Conservation (phyloP, 2,113 vertebrate species). For the Corythornis cristatus region DNA sequence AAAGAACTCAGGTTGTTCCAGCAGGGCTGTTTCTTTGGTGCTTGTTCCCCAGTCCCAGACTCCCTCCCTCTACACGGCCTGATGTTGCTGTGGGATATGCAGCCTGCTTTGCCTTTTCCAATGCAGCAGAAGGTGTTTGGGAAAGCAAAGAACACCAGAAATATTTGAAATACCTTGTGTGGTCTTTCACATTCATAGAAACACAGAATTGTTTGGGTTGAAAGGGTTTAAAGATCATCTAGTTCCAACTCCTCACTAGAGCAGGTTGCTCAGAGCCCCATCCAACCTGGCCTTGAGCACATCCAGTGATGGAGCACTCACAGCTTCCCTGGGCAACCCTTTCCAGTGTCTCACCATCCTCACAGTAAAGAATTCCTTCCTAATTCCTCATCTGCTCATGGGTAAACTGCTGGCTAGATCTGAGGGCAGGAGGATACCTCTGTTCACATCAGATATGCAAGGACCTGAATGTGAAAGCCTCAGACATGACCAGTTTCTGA, state of each 20-base stretch:
- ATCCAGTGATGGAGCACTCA: too few relatives aligned
- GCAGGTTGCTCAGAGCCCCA: too few relatives aligned
- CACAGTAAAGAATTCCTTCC: too few relatives aligned
- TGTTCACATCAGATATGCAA: not conserved
- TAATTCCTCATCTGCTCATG: not conserved
- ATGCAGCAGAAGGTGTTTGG: not conserved
- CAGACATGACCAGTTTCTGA: not conserved
- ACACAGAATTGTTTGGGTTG: not conserved
- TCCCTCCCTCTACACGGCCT: not conserved
- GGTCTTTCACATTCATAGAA: too few relatives aligned
- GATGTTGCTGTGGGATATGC: not conserved
- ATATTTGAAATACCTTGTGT: not conserved
- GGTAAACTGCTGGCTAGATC: not conserved
- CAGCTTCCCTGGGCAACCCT: too few relatives aligned
- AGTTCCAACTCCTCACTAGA: not conserved
- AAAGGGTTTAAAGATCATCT: not conserved
- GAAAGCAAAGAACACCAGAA: not conserved
- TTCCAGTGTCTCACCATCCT: too few relatives aligned
- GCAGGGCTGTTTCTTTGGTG: not conserved
- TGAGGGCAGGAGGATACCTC: not conserved
- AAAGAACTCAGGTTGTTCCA: not conserved
- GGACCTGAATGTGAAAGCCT: not conserved
- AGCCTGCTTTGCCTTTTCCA: not conserved
- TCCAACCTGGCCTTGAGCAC: too few relatives aligned
- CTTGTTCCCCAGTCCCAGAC: not conserved